phyloP scores from a whole-genome alignment of 2,888 invertebrate genomes.

The Drosophila ochracea region DNA sequence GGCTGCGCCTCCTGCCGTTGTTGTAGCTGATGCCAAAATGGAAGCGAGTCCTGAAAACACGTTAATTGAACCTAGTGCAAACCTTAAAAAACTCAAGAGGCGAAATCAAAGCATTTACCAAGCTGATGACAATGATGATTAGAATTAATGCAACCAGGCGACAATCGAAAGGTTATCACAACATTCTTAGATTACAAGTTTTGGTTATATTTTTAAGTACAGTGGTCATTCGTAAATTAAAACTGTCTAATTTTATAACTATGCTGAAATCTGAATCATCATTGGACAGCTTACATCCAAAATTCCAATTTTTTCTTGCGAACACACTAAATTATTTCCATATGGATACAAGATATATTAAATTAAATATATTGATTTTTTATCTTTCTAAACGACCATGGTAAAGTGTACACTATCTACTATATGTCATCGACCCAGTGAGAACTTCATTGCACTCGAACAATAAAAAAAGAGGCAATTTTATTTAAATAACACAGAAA shows the following conservation, averaged over 20 bases:
- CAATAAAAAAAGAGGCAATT: slow-evolving; percentile 57
- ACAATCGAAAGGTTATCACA: slow-evolving; percentile 1
- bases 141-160: neutral
- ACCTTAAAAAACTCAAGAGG: slow-evolving; percentile 83
- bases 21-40: neutral
- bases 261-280: neutral
- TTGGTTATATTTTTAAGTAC: neutral
- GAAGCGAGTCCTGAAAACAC: neutral
- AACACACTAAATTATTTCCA: neutral
- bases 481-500: slow-evolving; percentile 77
- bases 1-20: neutral
- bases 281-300: neutral
- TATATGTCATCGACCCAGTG: neutral
- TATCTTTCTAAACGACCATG: neutral
- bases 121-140: slow-evolving; percentile 61
- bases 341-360: neutral
- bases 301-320: neutral
- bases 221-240: neutral
- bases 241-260: neutral
- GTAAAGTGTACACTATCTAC: neutral
- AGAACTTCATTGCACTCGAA: slow-evolving; percentile 1
- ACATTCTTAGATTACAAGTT: slow-evolving; percentile 4
- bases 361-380: neutral
- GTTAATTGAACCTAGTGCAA: slow-evolving; percentile 16
- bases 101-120: slow-evolving; percentile 83